A percentile compares a stretch with the other conserved stretches of the same genome.
Conservation (phyloP, 2,797 vertebrate species). For the Clarias fuscus region DNA sequence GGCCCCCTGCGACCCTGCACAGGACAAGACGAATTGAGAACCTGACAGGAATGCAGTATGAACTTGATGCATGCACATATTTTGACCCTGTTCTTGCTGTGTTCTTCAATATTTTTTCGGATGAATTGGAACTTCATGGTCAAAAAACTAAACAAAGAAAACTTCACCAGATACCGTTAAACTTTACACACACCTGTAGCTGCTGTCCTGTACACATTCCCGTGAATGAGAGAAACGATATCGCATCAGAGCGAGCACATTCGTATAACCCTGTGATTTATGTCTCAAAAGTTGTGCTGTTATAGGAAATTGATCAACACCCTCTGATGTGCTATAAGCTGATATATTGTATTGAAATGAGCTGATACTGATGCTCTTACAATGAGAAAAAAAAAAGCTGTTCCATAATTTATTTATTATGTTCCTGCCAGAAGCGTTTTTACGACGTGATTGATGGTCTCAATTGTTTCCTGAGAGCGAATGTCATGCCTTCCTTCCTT, state of each 20-base stretch:
- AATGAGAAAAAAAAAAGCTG: not conserved
- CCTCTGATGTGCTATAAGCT: not conserved
- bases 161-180: too few species aligned
- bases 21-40: too few species aligned
- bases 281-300: not conserved
- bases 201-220: not conserved
- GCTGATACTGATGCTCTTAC: conserved; percentile 21
- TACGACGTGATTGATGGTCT: conserved; percentile 42
- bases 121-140: too few species aligned
- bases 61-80: too few species aligned
- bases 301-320: not conserved
- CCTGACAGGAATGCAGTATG: too few species aligned
- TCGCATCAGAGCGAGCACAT: not conserved
- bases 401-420: conserved; percentile 21
- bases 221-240: not conserved
- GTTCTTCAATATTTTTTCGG: too few species aligned
- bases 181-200: not conserved
- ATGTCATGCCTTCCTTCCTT: conserved; percentile 38
- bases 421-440: conserved; percentile 35
- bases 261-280: not conserved
- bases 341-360: not conserved
- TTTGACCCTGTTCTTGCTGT: too few species aligned
- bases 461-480: conserved; percentile 36
- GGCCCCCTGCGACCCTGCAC: too few species aligned
- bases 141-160: not conserved